phyloP scores from a whole-genome alignment of 2,888 invertebrate genomes.

The Biston stratarius region DNA sequence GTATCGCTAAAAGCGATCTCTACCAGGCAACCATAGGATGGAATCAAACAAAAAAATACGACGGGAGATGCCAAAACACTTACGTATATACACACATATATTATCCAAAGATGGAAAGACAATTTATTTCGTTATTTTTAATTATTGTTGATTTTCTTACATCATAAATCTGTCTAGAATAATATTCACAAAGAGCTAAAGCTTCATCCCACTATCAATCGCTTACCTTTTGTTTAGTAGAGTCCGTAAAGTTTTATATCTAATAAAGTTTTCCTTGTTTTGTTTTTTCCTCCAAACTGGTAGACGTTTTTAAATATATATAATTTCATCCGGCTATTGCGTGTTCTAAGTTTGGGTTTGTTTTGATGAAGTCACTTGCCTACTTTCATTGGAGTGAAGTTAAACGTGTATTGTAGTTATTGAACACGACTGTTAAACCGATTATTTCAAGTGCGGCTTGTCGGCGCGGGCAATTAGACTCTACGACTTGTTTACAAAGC shows the following conservation, averaged over 20 bases:
- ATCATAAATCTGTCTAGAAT: too few relatives aligned
- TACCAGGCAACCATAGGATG: too few relatives aligned
- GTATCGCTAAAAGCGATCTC: too few relatives aligned
- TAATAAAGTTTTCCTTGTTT: not conserved
- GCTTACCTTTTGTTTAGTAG: too few relatives aligned
- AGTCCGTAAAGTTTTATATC: not conserved
- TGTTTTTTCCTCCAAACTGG: not conserved
- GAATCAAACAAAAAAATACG: too few relatives aligned
- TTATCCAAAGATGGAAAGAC: too few relatives aligned
- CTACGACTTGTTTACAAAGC: conserved; percentile 19
- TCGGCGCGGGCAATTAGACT: conserved; percentile 21
- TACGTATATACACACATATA: too few relatives aligned
- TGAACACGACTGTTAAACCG: conserved; percentile 1
- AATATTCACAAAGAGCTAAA: too few relatives aligned
- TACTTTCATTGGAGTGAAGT: not conserved
- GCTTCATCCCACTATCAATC: too few relatives aligned
- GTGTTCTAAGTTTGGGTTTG: not conserved
- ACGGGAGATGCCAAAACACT: too few relatives aligned
- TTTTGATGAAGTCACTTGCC: not conserved
- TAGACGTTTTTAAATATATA: not conserved
- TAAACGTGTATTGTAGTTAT: not conserved
- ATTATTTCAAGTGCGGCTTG: conserved; percentile 9
- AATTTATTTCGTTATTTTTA: too few relatives aligned
- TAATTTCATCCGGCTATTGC: not conserved
- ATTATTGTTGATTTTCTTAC: too few relatives aligned